Conservation (phyloP, 2,113 vertebrate species). For the Caranx ignobilis region DNA sequence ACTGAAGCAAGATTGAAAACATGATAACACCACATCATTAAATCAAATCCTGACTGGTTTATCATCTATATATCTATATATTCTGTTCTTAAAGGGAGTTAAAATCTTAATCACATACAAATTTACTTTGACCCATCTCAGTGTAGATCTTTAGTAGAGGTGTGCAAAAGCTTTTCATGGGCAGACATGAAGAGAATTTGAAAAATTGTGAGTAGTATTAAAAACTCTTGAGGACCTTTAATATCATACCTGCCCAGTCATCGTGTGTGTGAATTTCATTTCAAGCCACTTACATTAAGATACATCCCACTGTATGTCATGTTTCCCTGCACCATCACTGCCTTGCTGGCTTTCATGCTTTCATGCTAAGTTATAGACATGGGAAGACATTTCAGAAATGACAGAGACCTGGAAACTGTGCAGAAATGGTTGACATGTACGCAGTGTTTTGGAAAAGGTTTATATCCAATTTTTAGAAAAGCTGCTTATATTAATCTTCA, state of each 20-base stretch:
- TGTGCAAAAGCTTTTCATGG: no score
- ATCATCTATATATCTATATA: no score
- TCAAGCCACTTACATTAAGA: constrained; percentile 87
- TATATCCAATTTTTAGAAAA: constrained; percentile 55
- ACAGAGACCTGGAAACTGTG: not conserved
- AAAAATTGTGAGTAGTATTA: no score
- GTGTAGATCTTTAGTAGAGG: no score
- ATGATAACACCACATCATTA: no score
- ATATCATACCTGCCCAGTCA: constrained; percentile 51
- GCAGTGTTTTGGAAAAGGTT: constrained; percentile 37
- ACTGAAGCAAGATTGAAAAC: no score
- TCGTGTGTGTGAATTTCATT: constrained; percentile 85
- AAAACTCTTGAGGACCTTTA: not conserved
- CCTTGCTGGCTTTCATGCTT: constrained; percentile 92
- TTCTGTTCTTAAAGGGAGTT: no score
- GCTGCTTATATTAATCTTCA: constrained; percentile 65
- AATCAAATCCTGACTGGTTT: no score
- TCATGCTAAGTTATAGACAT: constrained; percentile 85
- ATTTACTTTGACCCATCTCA: no score
- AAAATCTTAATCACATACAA: no score
- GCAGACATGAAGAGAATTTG: no score
- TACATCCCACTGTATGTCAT: constrained; percentile 91
- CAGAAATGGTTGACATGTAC: not conserved
- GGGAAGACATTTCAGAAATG: constrained; percentile 79
- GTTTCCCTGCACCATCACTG: constrained; percentile 89